Percentiles rank a stretch among this genome's conserved stretches.
phyloP scores from a whole-genome alignment of 2,797 vertebrate species.

The Macropodus opercularis region DNA sequence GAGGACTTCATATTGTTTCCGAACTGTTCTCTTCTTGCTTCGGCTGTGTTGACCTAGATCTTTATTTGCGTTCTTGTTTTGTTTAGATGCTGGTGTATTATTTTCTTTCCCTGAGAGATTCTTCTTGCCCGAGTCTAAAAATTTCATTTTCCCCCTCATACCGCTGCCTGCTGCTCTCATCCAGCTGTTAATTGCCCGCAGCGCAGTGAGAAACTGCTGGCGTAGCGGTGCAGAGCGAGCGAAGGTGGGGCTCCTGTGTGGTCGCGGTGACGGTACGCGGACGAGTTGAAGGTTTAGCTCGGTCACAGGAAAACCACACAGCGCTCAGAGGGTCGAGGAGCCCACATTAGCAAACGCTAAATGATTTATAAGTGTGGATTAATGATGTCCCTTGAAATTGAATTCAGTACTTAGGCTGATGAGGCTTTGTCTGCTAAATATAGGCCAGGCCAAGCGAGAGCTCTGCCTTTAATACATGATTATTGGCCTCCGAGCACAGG shows the following conservation, averaged over 20 bases:
- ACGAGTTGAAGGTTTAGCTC: background rate
- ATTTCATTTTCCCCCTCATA: constrained; percentile 1
- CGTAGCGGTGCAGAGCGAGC: constrained; percentile 19
- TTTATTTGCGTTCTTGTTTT: constrained; percentile 6
- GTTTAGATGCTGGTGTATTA: constrained; percentile 34
- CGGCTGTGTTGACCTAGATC: background rate
- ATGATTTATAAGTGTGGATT: constrained; percentile 74
- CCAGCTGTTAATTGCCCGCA: constrained; percentile 51
- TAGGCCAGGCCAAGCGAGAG: constrained; percentile 50
- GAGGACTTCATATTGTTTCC: background rate
- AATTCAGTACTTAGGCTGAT: constrained; percentile 76
- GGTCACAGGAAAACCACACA: constrained; percentile 22
- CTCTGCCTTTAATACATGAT: constrained; percentile 58
- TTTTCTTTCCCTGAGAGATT: constrained; percentile 21
- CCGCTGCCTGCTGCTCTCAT: constrained; percentile 30
- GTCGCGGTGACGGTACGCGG: background rate
- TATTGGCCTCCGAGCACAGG: constrained; percentile 48
- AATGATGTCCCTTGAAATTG: constrained; percentile 69
- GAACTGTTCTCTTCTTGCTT: background rate
- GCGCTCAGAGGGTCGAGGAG: constrained; percentile 31
- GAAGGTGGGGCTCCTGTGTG: rapidly evolving
- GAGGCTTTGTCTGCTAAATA: constrained; percentile 77
- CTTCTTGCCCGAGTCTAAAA: constrained; percentile 25
- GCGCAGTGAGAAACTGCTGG: constrained; percentile 39
- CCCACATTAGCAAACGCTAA: constrained; percentile 45